Percentiles rank a stretch among this genome's conserved stretches.
phyloP scores from a whole-genome alignment of 2,797 vertebrate species.

The Urocyon cinereoargenteus region DNA sequence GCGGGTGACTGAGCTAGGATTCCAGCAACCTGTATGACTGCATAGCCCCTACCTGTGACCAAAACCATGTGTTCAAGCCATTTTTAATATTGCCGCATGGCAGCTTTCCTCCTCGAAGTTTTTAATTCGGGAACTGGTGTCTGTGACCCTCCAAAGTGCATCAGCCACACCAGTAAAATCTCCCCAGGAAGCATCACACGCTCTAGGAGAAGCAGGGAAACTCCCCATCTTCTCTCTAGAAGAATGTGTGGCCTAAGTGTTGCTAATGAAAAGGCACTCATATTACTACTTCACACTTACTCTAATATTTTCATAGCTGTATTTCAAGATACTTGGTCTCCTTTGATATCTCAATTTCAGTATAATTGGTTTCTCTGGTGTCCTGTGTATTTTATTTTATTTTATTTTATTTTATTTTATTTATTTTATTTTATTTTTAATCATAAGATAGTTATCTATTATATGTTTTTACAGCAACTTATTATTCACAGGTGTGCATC shows the following conservation, averaged over 20 bases:
- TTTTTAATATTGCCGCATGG: background rate
- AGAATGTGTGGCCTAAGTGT: background rate
- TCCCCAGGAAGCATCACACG: rapidly evolving
- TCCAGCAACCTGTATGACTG: rapidly evolving
- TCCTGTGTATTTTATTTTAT: background rate
- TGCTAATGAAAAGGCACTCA: background rate
- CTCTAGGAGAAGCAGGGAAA: background rate
- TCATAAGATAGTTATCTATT: background rate
- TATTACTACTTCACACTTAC: too few species aligned
- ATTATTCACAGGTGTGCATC: background rate
- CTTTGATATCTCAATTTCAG: background rate
- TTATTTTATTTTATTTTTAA: background rate
- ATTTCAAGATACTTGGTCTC: background rate
- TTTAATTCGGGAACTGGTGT: background rate
- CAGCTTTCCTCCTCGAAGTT: background rate
- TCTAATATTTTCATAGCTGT: background rate
- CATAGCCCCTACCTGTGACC: background rate
- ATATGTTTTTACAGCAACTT: background rate
- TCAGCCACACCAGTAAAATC: background rate
- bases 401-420: background rate
- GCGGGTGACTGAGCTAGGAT: rapidly evolving
- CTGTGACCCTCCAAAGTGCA: rapidly evolving
- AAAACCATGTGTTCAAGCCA: background rate
- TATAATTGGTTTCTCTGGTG: background rate
- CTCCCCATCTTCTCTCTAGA: background rate